These are phyloP conservation scores for Protophormia terraenovae DNA, from an alignment of 2,888 invertebrate genomes.

Conservation along the genomic window DNA sequence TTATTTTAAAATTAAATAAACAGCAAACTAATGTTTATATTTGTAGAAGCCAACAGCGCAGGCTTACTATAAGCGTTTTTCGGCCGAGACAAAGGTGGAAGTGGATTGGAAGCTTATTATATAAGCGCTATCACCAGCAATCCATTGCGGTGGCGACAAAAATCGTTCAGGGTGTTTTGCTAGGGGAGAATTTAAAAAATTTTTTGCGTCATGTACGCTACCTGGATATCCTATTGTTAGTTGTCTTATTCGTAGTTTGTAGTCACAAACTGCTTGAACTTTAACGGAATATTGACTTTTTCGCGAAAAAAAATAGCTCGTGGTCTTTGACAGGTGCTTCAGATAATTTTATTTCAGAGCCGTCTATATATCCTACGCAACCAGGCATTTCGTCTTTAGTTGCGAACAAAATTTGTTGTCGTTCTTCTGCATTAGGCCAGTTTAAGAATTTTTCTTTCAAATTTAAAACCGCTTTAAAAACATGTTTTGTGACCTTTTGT, in stretches of 20 bases:
- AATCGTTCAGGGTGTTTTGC: no score
- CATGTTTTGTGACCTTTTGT: not conserved
- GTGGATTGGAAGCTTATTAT: no score
- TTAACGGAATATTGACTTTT: conserved; percentile 53
- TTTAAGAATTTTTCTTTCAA: not conserved
- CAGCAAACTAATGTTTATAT: no score
- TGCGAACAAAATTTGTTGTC: conserved; percentile 8
- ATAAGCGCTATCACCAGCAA: no score
- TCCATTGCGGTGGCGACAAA: not conserved
- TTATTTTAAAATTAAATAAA: no score
- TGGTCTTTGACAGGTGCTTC: conserved; percentile 27
- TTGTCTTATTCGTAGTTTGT: conserved; percentile 47
- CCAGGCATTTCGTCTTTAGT: conserved; percentile 52
- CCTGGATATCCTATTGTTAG: conserved; percentile 45
- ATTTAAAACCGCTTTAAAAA: no score
- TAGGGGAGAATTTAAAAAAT: conserved; percentile 43
- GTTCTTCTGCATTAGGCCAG: not conserved
- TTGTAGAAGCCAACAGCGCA: no score
- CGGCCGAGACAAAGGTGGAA: no score
- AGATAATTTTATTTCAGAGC: conserved; percentile 53
- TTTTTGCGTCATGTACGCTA: conserved; percentile 59
- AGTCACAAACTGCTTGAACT: conserved; percentile 40
- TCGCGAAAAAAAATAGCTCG: conserved; percentile 27
- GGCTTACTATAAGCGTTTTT: no score
- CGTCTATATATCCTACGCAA: conserved; percentile 59